A percentile compares a stretch with the other conserved stretches of the same genome.
phyloP scores from a whole-genome alignment of 2,113 vertebrate genomes.

The Zosterops pallidus region DNA sequence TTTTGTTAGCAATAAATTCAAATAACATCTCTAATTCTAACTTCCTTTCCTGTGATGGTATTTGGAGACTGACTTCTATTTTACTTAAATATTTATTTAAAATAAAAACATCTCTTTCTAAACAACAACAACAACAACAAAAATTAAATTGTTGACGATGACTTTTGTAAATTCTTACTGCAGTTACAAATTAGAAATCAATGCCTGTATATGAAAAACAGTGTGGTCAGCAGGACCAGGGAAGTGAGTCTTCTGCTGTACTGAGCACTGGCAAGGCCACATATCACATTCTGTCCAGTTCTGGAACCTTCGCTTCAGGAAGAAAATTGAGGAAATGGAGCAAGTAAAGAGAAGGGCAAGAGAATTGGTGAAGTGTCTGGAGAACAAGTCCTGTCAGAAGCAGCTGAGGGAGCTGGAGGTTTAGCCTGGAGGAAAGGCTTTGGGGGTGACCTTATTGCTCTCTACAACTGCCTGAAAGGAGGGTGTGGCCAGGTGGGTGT shows the following conservation, averaged over 20 bases:
- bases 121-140: neutral
- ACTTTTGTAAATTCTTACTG: neutral
- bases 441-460: neutral
- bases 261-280: neutral
- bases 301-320: neutral
- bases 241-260: neutral
- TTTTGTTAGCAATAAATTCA: neutral
- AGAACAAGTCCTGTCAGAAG: neutral
- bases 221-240: neutral
- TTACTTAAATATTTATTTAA: neutral
- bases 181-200: neutral
- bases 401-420: neutral
- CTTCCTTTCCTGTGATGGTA: neutral
- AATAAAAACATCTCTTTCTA: neutral
- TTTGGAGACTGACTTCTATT: neutral
- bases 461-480: too few species aligned
- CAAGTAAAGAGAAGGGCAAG: neutral
- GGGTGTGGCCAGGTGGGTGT: fast-evolving
- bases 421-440: neutral
- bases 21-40: neutral
- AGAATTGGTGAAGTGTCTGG: neutral
- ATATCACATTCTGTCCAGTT: neutral
- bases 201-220: neutral
- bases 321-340: neutral
- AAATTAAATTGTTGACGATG: neutral